Base-by-base conservation (phyloP, 1,140 invertebrate genomes). In the Ostrea denselamellosa region DNA sequence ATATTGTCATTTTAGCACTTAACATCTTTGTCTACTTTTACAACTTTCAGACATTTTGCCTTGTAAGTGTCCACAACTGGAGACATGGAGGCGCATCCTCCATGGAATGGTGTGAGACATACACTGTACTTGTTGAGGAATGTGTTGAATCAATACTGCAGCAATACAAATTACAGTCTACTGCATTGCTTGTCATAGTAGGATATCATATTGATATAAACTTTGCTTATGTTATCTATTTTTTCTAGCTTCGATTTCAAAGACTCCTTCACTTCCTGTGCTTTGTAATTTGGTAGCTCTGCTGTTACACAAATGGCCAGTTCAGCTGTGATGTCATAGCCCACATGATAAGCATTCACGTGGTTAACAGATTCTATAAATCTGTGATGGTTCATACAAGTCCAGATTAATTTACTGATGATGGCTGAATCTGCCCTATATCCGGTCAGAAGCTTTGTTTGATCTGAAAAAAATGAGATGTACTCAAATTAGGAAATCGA, bases 341-440 rank as follows among this genome's bases (percentile, higher is more conserved):
- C 87, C 52, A 68, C 81, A 44, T 88, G 87, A 68, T 65, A 85
- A 22, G 77, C 87, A 62, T 52, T 86, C 0, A 88, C 85, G 34
- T 54, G 56, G 0, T 82, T 56, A 14, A 88, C 85, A 14, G 82
- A 83, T 9, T 56, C 25, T n/a, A 88, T 83, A n/a, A 85, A 28
- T 14, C 58, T 12, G 54, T 88, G 87, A 52, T 85, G 83, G 65
- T 88, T 88, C 65, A 88, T 52, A 44, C 68, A 86, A 3, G 86
- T 25, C 87, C 87, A 88, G 17, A 62, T 86, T 25, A 88, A 25
- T 62, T 88, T 88, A 34, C 85, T 88, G 14, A 86, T 25, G 65
- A 86, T 82, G 14, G 19, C 56, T 25, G 87, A 56, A 22, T 88
- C 81, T 8, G 87, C 87, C 19, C 68, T 86, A 25, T 51, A 28